phyloP scores from a whole-genome alignment of 2,113 vertebrate species.

The Stigmatopora nigra region DNA sequence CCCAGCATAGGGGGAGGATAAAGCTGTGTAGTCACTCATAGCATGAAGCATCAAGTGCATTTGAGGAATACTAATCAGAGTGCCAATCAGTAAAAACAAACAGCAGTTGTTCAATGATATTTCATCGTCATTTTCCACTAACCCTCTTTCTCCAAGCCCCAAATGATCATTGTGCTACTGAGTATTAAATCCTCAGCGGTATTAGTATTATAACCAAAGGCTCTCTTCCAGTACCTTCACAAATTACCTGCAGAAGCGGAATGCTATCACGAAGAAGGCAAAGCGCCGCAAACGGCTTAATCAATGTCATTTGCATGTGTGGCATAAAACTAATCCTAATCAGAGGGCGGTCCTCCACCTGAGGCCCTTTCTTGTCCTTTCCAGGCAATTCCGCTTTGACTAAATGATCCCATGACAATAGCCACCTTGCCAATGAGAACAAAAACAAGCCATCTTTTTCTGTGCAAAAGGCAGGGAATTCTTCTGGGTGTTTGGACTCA shows the following conservation, averaged over 20 bases:
- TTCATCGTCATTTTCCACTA: constrained; percentile 31
- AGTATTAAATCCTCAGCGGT: constrained; percentile 46
- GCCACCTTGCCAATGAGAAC: constrained; percentile 57
- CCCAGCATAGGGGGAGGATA: constrained; percentile 44
- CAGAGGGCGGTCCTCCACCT: constrained; percentile 53
- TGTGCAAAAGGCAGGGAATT: constrained; percentile 30
- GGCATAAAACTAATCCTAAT: constrained; percentile 58
- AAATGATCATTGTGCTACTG: constrained; percentile 44
- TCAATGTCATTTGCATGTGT: constrained; percentile 61
- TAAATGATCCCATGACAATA: constrained; percentile 48
- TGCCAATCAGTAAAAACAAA: constrained; percentile 52
- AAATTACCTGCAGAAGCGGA: constrained; percentile 47
- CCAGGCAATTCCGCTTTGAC: constrained; percentile 40
- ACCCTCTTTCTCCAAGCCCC: constrained; percentile 31
- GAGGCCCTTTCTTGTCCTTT: constrained; percentile 49
- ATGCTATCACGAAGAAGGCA: constrained; percentile 37
- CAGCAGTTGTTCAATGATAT: constrained; percentile 52
- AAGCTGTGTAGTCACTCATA: constrained; percentile 29
- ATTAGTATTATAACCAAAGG: constrained; percentile 49
- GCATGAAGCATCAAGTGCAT: constrained; percentile 25
- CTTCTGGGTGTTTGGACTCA: constrained; percentile 37
- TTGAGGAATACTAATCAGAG: constrained; percentile 49
- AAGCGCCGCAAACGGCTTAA: constrained; percentile 38
- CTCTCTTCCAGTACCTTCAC: constrained; percentile 36
- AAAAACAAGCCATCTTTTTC: constrained; percentile 22